A percentile compares a stretch with the other conserved stretches of the same genome.
phyloP scores from a whole-genome alignment of 2,113 vertebrate genomes.

The Oxyruncus cristatus region DNA sequence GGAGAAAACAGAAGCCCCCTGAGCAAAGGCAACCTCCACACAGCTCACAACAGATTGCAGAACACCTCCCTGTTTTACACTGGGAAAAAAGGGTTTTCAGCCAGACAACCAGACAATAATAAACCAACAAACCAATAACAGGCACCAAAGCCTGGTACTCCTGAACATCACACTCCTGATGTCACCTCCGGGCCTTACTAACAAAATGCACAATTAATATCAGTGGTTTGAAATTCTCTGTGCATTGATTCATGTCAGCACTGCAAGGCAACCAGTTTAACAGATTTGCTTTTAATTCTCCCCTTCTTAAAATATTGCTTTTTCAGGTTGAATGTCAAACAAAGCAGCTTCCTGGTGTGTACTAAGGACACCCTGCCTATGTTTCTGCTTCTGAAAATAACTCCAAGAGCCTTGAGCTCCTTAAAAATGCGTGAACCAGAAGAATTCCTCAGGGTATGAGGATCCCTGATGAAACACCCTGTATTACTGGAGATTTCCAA shows the following conservation, averaged over 20 bases:
- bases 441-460: background rate
- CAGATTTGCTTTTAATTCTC: background rate
- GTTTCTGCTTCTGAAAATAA: background rate
- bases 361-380: background rate
- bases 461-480: background rate
- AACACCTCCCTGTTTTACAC: background rate
- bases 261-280: background rate
- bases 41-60: background rate
- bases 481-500: background rate
- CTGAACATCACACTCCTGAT: background rate
- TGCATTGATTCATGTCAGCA: background rate
- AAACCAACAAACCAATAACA: background rate
- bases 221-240: background rate
- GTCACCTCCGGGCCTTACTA: background rate
- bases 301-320: background rate
- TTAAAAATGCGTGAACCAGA: background rate
- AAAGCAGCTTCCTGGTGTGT: background rate
- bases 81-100: background rate
- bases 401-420: background rate
- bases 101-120: background rate
- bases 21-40: background rate
- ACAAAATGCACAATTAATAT: background rate
- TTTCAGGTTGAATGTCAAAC: background rate
- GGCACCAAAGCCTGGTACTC: background rate
- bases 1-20: background rate